Conservation (phyloP, 2,113 vertebrate species). For the Xiphophorus couchianus region DNA sequence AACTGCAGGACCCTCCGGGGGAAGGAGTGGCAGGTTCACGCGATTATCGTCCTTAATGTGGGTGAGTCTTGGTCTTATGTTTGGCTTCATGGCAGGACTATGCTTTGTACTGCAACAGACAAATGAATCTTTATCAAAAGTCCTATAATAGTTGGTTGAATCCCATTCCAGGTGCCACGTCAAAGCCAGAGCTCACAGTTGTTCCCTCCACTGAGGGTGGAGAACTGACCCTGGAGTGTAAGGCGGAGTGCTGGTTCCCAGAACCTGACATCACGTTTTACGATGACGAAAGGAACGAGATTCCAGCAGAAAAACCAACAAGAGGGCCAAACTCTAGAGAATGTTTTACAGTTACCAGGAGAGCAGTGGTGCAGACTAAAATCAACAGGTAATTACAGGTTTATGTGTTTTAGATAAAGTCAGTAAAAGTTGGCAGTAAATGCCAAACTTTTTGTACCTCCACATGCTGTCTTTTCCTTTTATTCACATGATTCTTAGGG, state of each 20-base stretch:
- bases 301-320: rapidly evolving
- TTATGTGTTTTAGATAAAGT: neutral
- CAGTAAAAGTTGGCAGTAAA: no score
- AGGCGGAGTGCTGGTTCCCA: rapidly evolving
- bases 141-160: no score
- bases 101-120: no score
- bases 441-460: rapidly evolving
- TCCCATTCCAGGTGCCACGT: neutral
- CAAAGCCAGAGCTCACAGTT: neutral
- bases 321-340: rapidly evolving
- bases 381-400: slow-evolving; percentile 17
- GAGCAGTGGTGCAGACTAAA: neutral
- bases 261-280: neutral
- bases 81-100: neutral
- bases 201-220: rapidly evolving
- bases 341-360: neutral
- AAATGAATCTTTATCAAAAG: no score
- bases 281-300: rapidly evolving
- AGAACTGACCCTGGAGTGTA: slow-evolving; percentile 11
- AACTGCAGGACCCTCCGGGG: neutral
- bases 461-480: neutral
- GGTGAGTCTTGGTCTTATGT: neutral
- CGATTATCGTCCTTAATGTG: neutral
- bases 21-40: neutral
- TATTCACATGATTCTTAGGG: neutral